These are phyloP conservation scores for Drosophila quadrilineata DNA, from an alignment of 1,140 invertebrate genomes.

Conservation along the genomic window DNA sequence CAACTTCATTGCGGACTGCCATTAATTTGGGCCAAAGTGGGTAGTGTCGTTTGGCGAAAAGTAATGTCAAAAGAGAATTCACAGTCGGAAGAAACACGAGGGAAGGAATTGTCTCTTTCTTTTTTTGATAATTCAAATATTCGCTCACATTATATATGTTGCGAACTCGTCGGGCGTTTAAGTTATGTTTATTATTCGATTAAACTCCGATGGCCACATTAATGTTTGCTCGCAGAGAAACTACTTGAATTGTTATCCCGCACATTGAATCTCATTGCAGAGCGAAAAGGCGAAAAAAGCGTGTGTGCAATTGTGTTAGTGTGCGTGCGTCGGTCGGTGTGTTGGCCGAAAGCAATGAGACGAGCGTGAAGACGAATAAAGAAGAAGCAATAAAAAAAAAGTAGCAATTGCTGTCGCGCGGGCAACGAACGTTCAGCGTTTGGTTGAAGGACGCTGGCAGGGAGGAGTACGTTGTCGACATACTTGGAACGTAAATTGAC, in stretches of 20 bases:
- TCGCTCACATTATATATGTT: constrained; percentile 40
- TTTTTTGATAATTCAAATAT: constrained; percentile 48
- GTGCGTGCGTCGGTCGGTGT: constrained; percentile 63
- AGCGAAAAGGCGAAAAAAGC: constrained; percentile 44
- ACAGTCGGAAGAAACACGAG: constrained; percentile 73
- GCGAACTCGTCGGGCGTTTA: constrained; percentile 9
- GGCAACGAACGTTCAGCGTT: constrained; percentile 44
- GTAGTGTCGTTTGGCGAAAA: constrained; percentile 31
- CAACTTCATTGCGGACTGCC: constrained; percentile 9
- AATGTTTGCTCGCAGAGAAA: constrained; percentile 21
- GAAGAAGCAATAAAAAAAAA: too few relatives aligned
- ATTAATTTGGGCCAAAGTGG: constrained; percentile 16
- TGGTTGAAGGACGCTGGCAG: constrained; percentile 52
- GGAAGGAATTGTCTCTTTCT: constrained; percentile 71
- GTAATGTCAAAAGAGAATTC: constrained; percentile 36
- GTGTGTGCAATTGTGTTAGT: constrained; percentile 61
- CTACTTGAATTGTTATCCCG: constrained; percentile 5
- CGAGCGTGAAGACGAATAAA: constrained; percentile 39
- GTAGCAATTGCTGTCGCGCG: constrained; percentile 34
- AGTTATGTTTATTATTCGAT: constrained; percentile 25
- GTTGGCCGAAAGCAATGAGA: constrained; percentile 59
- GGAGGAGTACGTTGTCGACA: constrained; percentile 26
- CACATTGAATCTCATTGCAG: constrained; percentile 13
- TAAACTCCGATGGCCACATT: constrained; percentile 8
- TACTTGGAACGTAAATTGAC: constrained; percentile 17